These are phyloP conservation scores for Myrmecophaga tridactyla DNA, from an alignment of 2,113 vertebrate genomes.

Conservation along the genomic window DNA sequence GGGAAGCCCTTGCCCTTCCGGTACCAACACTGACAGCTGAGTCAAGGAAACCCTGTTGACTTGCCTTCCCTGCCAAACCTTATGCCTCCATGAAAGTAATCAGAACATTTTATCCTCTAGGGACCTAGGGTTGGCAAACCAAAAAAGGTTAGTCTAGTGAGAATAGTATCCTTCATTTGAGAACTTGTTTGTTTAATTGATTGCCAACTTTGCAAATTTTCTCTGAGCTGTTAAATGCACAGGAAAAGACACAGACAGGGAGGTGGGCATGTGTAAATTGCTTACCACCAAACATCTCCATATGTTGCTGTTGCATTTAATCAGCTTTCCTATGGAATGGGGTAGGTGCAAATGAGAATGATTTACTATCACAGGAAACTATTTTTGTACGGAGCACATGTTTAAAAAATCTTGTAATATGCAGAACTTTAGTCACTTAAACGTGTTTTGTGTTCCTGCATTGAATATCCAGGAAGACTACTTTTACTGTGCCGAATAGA, in stretches of 20 bases:
- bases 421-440: neutral
- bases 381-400: slow-evolving; percentile 3
- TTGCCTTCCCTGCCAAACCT: neutral
- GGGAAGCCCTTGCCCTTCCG: neutral
- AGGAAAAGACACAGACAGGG: neutral
- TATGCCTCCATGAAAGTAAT: neutral
- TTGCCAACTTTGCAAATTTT: slow-evolving; percentile 7
- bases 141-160: neutral
- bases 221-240: slow-evolving; percentile 18
- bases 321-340: neutral
- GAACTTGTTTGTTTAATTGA: slow-evolving; percentile 33
- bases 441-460: neutral
- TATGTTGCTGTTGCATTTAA: neutral
- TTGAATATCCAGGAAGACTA: neutral
- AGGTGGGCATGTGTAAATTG: neutral
- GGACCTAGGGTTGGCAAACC: neutral
- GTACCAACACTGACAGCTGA: neutral
- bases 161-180: neutral
- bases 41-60: neutral
- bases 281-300: neutral
- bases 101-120: neutral
- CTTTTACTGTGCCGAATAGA: neutral
- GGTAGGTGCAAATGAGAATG: neutral
- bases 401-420: neutral
- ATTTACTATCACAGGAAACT: slow-evolving; percentile 5